Evolutionary conservation across 2,888 invertebrate species (phyloP).

Genomic region (Cryptocephalus primarius): DNA sequence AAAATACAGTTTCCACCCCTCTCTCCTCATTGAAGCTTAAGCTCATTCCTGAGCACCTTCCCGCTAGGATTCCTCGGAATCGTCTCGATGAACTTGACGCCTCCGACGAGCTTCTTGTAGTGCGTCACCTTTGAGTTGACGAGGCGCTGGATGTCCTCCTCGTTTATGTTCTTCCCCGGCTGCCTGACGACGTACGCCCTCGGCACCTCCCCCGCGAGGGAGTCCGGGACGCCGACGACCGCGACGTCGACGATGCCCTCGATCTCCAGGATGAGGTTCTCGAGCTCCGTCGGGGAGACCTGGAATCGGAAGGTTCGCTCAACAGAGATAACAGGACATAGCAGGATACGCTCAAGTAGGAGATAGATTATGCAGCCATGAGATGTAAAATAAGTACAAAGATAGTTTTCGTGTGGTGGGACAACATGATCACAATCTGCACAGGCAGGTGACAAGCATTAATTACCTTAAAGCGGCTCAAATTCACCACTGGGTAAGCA

Average conservation of each 20-base stretch:
- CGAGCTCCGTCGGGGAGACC: conserved; percentile 81
- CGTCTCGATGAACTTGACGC: conserved; percentile 54
- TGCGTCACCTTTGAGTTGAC: conserved; percentile 56
- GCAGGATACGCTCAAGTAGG: too few species aligned
- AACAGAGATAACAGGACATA: too few species aligned
- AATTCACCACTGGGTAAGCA: too few species aligned
- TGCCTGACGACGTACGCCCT: conserved; percentile 60
- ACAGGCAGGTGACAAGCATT: too few species aligned
- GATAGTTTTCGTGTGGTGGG: too few species aligned
- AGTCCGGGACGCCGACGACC: conserved; percentile 64
- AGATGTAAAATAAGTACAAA: too few species aligned
- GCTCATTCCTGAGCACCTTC: conserved; percentile 62
- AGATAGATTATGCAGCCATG: too few species aligned
- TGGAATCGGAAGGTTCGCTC: conserved; percentile 28
- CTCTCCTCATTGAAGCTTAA: conserved; percentile 35
- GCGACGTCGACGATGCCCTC: conserved; percentile 66
- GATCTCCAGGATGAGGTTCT: conserved; percentile 61
- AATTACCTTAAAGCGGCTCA: too few species aligned
- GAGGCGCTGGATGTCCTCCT: conserved; percentile 45
- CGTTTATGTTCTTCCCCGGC: conserved; percentile 42
- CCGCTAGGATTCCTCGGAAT: conserved; percentile 69
- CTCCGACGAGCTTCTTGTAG: conserved; percentile 63
- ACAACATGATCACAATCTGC: too few species aligned
- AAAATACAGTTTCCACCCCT: too few species aligned
- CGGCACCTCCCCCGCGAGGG: conserved; percentile 62